phyloP scores from a whole-genome alignment of 2,797 vertebrate species.

The Sebastes elongatus region DNA sequence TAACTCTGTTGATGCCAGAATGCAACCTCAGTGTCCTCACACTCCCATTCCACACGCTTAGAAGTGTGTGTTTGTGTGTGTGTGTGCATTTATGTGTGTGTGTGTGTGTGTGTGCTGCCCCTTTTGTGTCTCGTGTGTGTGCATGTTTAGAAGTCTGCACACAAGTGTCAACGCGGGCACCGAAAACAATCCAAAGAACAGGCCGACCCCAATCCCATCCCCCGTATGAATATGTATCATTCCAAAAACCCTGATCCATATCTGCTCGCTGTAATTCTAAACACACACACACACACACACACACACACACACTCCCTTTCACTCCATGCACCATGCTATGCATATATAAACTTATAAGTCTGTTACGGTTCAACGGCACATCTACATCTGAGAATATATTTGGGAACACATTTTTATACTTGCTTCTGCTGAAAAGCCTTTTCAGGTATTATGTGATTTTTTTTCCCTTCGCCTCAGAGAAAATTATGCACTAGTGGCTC shows the following conservation, averaged over 20 bases:
- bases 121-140: constrained; percentile 14
- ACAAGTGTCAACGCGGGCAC: constrained; percentile 41
- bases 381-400: constrained; percentile 56
- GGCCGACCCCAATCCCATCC: constrained; percentile 74
- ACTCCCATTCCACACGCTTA: not conserved
- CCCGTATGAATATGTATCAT: constrained; percentile 76
- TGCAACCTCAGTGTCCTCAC: constrained; percentile 37
- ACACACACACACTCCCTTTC: not conserved
- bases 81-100: not conserved
- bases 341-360: constrained; percentile 68
- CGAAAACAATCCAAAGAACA: constrained; percentile 73
- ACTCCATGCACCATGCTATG: constrained; percentile 44
- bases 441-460: constrained; percentile 6
- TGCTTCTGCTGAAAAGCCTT: constrained; percentile 23
- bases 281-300: constrained; percentile 32
- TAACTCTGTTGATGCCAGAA: constrained; percentile 46
- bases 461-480: constrained; percentile 4
- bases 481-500: constrained; percentile 25
- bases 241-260: constrained; percentile 75
- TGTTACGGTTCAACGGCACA: constrained; percentile 47
- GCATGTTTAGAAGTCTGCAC: constrained; percentile 42
- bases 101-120: not conserved
- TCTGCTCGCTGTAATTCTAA: constrained; percentile 67
- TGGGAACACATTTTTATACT: constrained; percentile 33
- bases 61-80: not conserved